phyloP scores from a whole-genome alignment of 2,797 vertebrate species.

The Triplophysa yarkandensis region DNA sequence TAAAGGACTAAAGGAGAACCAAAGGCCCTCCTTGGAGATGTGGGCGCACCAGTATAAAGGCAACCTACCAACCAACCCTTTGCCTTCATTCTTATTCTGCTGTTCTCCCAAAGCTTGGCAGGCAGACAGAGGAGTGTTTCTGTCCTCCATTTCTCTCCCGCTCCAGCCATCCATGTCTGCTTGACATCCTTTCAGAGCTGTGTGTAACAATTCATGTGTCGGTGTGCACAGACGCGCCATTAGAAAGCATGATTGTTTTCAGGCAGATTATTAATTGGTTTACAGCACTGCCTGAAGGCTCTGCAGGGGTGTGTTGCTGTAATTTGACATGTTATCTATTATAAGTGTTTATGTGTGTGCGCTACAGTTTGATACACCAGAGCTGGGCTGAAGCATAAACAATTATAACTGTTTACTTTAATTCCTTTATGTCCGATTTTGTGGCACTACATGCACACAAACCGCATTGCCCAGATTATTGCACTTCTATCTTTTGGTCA shows the following conservation, averaged over 20 bases:
- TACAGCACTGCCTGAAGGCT: neutral
- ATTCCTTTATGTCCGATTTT: neutral
- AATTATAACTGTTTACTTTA: neutral
- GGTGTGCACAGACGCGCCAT: constrained; percentile 1
- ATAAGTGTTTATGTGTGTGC: neutral
- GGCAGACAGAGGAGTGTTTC: constrained; percentile 16
- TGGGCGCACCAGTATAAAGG: constrained; percentile 15
- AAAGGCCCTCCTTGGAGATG: constrained; percentile 10
- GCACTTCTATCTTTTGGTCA: neutral
- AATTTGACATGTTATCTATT: constrained; percentile 21
- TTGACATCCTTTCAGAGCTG: constrained; percentile 16
- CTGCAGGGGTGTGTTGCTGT: constrained; percentile 13
- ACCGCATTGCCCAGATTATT: neutral
- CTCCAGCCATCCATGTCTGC: constrained; percentile 8
- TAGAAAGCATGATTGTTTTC: constrained; percentile 22
- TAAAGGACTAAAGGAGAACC: constrained; percentile 33
- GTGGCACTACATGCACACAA: neutral
- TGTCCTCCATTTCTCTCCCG: constrained; percentile 22
- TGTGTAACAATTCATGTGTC: neutral
- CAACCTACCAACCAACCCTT: neutral
- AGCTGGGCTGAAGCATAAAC: neutral
- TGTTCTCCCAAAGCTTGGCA: constrained; percentile 13
- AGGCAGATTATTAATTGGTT: constrained; percentile 37
- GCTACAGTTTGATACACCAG: neutral
- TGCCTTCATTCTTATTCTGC: constrained; percentile 44